These are phyloP conservation scores for Amblyopsis hoosieri DNA, from an alignment of 2,797 vertebrate species.

Conservation along the genomic window DNA sequence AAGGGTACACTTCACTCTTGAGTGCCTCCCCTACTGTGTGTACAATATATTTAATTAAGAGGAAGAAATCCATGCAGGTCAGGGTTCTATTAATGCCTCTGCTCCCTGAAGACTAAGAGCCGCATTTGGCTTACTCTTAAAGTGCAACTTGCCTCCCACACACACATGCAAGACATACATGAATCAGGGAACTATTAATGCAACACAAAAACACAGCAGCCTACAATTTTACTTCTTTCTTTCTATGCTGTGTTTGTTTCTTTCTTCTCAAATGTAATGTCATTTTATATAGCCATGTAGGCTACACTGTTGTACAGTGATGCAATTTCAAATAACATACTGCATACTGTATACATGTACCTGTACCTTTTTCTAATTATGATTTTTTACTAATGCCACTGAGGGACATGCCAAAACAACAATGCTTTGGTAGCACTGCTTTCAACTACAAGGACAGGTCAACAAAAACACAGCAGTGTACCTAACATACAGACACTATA, in stretches of 20 bases:
- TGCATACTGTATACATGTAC: slow-evolving; percentile 1
- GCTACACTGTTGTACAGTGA: too few species aligned
- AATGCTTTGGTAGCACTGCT: not conserved
- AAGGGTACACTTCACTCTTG: slow-evolving; percentile 60
- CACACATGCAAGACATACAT: slow-evolving; percentile 24
- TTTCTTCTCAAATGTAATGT: slow-evolving; percentile 1
- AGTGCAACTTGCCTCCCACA: slow-evolving; percentile 61
- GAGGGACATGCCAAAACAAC: not conserved
- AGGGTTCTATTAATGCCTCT: slow-evolving; percentile 65
- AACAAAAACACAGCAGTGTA: too few species aligned
- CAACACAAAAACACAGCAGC: slow-evolving; percentile 44
- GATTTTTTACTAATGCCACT: too few species aligned
- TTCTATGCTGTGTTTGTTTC: slow-evolving; percentile 3
- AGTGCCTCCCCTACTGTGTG: slow-evolving; percentile 65
- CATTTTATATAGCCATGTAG: slow-evolving; percentile 1
- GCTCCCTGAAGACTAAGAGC: slow-evolving; percentile 68
- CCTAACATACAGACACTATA: too few species aligned
- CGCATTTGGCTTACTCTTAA: slow-evolving; percentile 61
- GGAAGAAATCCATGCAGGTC: slow-evolving; percentile 68
- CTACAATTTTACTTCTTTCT: slow-evolving; percentile 32
- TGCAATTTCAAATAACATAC: not conserved
- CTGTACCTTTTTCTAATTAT: not conserved
- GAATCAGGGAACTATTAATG: slow-evolving; percentile 60
- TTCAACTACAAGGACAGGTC: not conserved
- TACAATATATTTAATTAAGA: slow-evolving; percentile 68